A percentile compares a stretch with the other conserved stretches of the same genome.
Evolutionary conservation across 2,113 vertebrate species (phyloP).

Genomic region (Oncorhynchus tshawytscha): DNA sequence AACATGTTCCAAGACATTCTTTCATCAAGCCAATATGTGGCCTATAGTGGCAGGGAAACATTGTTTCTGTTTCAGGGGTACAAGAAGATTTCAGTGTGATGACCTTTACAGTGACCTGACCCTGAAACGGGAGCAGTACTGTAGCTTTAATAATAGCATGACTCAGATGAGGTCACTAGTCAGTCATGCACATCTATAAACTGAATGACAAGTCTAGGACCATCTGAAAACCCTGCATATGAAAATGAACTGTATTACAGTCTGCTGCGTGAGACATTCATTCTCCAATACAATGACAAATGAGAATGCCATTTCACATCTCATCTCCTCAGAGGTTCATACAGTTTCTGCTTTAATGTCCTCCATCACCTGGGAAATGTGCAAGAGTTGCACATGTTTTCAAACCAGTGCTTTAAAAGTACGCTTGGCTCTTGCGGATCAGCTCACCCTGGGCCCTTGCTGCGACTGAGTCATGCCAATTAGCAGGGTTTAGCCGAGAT

Average conservation of each 20-base stretch:
- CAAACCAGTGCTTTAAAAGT: neutral
- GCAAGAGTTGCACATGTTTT: constrained; percentile 1
- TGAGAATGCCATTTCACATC: constrained; percentile 3
- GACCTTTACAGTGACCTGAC: too few species aligned
- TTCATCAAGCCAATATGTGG: too few species aligned
- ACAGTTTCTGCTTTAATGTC: neutral
- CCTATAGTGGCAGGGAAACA: too few species aligned
- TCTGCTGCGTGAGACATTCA: neutral
- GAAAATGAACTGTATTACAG: too few species aligned
- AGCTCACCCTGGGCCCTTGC: constrained; percentile 12
- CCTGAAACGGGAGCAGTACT: too few species aligned
- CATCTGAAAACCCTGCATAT: neutral
- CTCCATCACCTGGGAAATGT: neutral
- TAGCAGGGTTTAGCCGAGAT: constrained; percentile 12
- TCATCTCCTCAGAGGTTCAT: neutral
- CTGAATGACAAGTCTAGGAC: neutral
- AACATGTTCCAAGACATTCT: too few species aligned
- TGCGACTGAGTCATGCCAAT: neutral
- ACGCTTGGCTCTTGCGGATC: neutral
- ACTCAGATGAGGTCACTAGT: neutral
- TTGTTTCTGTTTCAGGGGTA: too few species aligned
- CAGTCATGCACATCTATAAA: neutral
- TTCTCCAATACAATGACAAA: neutral
- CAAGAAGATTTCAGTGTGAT: too few species aligned
- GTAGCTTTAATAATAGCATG: neutral